Evolutionary conservation across 2,888 invertebrate species (phyloP).

Genomic region (Lasioglossum malachurum): DNA sequence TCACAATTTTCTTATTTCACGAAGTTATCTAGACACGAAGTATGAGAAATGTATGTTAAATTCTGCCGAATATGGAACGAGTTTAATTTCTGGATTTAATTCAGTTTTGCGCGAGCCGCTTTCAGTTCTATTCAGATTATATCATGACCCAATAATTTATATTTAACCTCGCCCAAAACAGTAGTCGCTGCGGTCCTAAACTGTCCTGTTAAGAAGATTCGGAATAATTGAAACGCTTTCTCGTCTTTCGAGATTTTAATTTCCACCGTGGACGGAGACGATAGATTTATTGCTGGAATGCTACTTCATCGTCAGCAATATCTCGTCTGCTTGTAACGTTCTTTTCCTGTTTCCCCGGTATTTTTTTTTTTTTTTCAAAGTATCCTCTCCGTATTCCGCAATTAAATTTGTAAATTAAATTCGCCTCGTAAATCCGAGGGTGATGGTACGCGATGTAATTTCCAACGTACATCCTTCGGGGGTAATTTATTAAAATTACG

Average conservation of each 20-base stretch:
- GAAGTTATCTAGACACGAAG: not conserved
- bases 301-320: slow-evolving; percentile 60
- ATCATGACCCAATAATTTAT: slow-evolving; percentile 1
- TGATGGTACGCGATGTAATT: slow-evolving; percentile 44
- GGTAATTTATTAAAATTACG: slow-evolving; percentile 61
- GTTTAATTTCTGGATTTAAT: not conserved
- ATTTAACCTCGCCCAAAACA: not conserved
- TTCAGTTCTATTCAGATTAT: not conserved
- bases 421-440: slow-evolving; percentile 39
- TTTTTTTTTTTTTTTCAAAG: slow-evolving; percentile 6
- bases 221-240: slow-evolving; percentile 49
- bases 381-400: slow-evolving; percentile 36
- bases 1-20: not conserved
- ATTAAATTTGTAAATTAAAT: slow-evolving; percentile 63
- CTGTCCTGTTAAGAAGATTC: slow-evolving; percentile 20
- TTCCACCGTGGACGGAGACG: slow-evolving; percentile 36
- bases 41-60: not conserved
- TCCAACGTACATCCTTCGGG: slow-evolving; percentile 37
- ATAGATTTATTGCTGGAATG: slow-evolving; percentile 54
- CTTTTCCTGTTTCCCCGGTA: slow-evolving; percentile 13
- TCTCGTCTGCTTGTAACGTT: slow-evolving; percentile 30
- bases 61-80: not conserved
- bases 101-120: not conserved
- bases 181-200: not conserved
- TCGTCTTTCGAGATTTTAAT: slow-evolving; percentile 45